A percentile compares a stretch with the other conserved stretches of the same genome.
phyloP scores from a whole-genome alignment of 2,797 vertebrate genomes.

The Neomorphus geoffroyi region DNA sequence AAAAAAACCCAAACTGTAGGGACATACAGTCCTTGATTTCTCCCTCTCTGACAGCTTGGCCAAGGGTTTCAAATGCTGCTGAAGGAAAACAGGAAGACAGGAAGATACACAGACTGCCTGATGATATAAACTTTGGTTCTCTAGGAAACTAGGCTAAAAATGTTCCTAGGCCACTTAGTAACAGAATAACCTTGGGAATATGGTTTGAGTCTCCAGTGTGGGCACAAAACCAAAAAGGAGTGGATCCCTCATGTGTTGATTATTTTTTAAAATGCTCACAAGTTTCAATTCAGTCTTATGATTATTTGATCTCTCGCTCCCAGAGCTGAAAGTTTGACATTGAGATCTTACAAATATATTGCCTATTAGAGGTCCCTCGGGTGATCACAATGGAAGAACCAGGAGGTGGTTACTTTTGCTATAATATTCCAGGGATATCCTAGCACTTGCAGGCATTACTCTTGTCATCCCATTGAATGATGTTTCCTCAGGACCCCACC shows the following conservation, averaged over 20 bases:
- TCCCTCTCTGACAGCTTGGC: neutral
- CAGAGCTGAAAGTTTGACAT: neutral
- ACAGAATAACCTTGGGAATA: neutral
- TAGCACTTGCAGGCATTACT: neutral
- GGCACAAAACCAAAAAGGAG: slow-evolving; percentile 7
- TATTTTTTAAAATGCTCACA: slow-evolving; percentile 2
- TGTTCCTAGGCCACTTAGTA: neutral
- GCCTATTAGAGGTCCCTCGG: neutral
- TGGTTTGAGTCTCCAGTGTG: neutral
- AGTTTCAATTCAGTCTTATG: neutral
- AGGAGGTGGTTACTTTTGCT: neutral
- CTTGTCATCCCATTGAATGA: neutral
- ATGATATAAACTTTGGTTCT: neutral
- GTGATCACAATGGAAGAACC: neutral
- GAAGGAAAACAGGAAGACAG: slow-evolving; percentile 17
- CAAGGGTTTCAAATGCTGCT: neutral
- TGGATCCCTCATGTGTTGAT: neutral
- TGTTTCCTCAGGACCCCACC: neutral
- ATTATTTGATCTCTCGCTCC: neutral
- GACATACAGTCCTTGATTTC: neutral
- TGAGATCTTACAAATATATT: neutral
- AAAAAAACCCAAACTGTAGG: neutral
- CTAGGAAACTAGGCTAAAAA: neutral
- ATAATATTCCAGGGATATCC: neutral
- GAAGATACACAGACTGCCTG: neutral